Evolutionary conservation across 2,797 vertebrate genomes (phyloP), one percentile per base, ranked within the genome.

Genomic region (Oceanodroma leucorhoa): DNA sequence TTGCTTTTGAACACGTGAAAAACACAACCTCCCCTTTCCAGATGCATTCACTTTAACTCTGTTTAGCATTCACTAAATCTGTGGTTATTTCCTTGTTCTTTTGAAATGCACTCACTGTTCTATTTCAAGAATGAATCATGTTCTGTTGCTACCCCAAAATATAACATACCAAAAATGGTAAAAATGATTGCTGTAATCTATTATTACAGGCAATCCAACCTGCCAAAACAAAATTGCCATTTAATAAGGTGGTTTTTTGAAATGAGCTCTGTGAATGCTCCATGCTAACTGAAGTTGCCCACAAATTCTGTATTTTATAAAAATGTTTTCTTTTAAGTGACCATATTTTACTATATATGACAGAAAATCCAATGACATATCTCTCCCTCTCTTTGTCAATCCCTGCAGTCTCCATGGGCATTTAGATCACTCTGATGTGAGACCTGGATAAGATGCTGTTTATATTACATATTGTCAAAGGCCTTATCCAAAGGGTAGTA

Each of bases 81-180:
- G 48, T 89, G 40, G 81, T 94, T 91, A 89, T 83, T 95, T 82
- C 51, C 91, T 93, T 82, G 79, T 73, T 53, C 77, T 40, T 90
- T 77, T 55, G 46, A 95, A 97, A 91, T 90, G 16, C 77, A 46
- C n/a, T 90, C 83, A 91, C 84, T 96, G 94, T 94, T 93, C 79
- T 95, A 61, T 94, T 94, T 95, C 86, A 91, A 89, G 83, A 94
- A 90, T 82, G 80, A 96, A 77, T 93, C 45, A 3, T 84, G 70
- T 90, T 90, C 60, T 0, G 3, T 67, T 94, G 91, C 73, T 93
- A 82, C 70, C 51, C 48, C 62, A 80, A 94, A 91, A 91, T 77
- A 75, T 34, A 93, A 32, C 48, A 58, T 38, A 66, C 65, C 61
- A 84, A 79, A 93, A 93, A 57, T 38, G 50, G 81, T 54, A 89